phyloP scores from a whole-genome alignment of 1,140 invertebrate genomes.

The Rhagoletis zephyria region DNA sequence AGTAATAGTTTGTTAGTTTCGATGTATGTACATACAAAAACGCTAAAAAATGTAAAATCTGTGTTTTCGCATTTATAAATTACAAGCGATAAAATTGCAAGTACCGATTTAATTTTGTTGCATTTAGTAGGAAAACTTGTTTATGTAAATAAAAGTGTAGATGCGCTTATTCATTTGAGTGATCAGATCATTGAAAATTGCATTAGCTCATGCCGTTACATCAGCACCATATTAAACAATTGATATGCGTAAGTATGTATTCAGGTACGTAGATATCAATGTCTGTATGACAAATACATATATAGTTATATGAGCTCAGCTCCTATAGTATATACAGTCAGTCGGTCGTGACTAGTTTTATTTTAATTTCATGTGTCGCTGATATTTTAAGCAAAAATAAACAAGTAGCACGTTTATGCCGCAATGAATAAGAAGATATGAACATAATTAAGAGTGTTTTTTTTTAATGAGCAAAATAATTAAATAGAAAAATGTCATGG shows the following conservation, averaged over 20 bases:
- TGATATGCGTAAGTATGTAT: neutral
- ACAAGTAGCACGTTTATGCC: neutral
- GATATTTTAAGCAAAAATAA: neutral
- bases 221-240: slow-evolving; percentile 10
- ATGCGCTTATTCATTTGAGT: neutral
- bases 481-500: too few relatives aligned
- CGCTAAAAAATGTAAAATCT: neutral
- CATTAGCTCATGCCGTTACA: slow-evolving; percentile 9
- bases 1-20: neutral
- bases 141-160: neutral
- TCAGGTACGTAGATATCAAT: neutral
- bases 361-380: neutral
- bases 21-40: neutral
- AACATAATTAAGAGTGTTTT: too few relatives aligned
- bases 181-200: neutral
- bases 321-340: neutral
- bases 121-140: neutral
- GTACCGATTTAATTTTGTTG: neutral
- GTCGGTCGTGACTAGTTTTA: slow-evolving; percentile 28
- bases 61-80: neutral
- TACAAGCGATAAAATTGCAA: neutral
- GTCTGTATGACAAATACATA: neutral
- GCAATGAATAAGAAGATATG: neutral
- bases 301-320: neutral
- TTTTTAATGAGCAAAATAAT: too few relatives aligned